phyloP scores from a whole-genome alignment of 2,888 invertebrate genomes.

The Hermaeophaga mercurialis region DNA sequence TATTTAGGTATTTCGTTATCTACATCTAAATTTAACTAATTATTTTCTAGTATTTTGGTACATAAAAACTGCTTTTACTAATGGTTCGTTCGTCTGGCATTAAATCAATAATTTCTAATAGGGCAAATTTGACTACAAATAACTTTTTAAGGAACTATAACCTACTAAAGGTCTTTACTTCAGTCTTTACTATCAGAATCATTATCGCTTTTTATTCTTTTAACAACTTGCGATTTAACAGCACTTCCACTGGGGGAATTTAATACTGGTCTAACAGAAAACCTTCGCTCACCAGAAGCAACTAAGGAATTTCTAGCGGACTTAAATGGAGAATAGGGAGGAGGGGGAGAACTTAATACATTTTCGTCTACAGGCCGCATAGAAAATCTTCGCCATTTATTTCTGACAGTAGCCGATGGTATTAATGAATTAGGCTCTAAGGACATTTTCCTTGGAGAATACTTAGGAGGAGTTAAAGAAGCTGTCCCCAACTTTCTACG shows the following conservation, averaged over 20 bases:
- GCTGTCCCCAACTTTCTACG: constrained; percentile 64
- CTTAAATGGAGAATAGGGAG: constrained; percentile 25
- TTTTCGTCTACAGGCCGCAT: constrained; percentile 46
- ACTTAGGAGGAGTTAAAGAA: constrained; percentile 46
- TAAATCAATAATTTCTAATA: no score
- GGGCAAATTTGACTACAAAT: no score
- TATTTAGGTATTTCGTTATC: no score
- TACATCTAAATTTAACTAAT: no score
- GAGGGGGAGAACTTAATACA: constrained; percentile 31
- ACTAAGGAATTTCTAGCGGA: constrained; percentile 30
- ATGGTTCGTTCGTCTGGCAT: no score
- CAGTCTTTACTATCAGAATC: constrained; percentile 9
- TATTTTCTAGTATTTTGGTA: no score
- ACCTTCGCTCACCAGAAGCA: constrained; percentile 17
- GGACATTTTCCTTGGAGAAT: constrained; percentile 37
- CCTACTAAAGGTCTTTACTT: no score
- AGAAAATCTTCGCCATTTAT: constrained; percentile 42
- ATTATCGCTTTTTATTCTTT: constrained; percentile 15
- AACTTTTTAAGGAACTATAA: no score
- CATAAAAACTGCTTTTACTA: no score
- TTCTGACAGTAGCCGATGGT: constrained; percentile 25
- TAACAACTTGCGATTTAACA: constrained; percentile 20
- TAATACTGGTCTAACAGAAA: constrained; percentile 26
- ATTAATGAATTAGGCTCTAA: constrained; percentile 43
- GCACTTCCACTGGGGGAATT: constrained; percentile 8